These are phyloP conservation scores for Andrena praecox DNA, from an alignment of 2,888 invertebrate species.

Conservation along the genomic window DNA sequence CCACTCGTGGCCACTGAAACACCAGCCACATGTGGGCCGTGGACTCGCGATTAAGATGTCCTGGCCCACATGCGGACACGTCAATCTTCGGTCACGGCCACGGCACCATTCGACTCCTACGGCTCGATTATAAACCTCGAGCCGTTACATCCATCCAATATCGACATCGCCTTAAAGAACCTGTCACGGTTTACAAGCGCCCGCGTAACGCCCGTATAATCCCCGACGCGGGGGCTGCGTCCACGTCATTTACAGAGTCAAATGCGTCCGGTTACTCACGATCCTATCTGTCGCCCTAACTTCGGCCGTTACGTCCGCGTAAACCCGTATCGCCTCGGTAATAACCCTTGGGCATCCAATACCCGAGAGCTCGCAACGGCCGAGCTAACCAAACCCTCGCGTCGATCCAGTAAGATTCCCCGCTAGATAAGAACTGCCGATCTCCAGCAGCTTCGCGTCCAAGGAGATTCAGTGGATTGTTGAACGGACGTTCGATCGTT, in stretches of 20 bases:
- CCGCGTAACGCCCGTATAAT: constrained; percentile 47
- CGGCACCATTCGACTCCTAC: neutral
- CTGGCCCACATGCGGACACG: constrained; percentile 35
- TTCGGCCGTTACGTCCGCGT: constrained; percentile 62
- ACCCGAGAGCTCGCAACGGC: constrained; percentile 39
- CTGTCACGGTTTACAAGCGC: constrained; percentile 26
- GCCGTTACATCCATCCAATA: constrained; percentile 32
- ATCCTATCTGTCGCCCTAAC: constrained; percentile 68
- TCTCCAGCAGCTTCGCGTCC: constrained; percentile 12
- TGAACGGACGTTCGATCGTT: constrained; percentile 17
- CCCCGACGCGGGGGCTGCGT: constrained; percentile 42
- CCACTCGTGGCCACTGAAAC: too few species aligned
- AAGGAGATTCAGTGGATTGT: neutral
- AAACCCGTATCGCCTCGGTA: constrained; percentile 60
- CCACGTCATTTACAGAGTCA: constrained; percentile 55
- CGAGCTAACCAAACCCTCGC: constrained; percentile 29
- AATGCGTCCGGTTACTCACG: constrained; percentile 65
- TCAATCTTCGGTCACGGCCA: constrained; percentile 16
- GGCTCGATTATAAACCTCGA: neutral
- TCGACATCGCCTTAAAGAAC: constrained; percentile 40
- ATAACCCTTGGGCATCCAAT: constrained; percentile 58
- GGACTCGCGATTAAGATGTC: constrained; percentile 13
- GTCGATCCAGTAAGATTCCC: constrained; percentile 46
- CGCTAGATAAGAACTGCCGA: constrained; percentile 54
- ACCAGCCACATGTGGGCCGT: neutral